Base-by-base conservation (phyloP, 2,797 vertebrate species). In the Tragelaphus eurycerus region DNA sequence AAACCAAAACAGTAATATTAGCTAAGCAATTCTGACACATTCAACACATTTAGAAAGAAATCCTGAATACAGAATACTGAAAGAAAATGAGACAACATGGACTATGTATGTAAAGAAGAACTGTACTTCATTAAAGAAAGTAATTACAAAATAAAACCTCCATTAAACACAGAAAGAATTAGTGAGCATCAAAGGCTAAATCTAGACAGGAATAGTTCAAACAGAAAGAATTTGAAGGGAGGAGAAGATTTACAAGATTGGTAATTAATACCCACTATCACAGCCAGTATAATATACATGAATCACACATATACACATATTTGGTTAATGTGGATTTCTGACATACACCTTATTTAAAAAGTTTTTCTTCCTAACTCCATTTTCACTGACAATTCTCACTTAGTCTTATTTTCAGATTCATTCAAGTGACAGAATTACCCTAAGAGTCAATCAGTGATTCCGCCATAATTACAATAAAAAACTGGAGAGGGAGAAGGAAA, bases 361-460 rank as follows among this genome's bases (percentile, higher is more conserved):
- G 29, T 17, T 96, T 89, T 96, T 79, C 84, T 93, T 81, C 67
- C 67, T 93, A 74, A 95, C 43, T 90, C 60, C 90, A 90, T 93
- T 95, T 76, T 86, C 86, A 96, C 34, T 93, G 83, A 91, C 9
- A 79, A 83, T 84, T 96, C 59, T 92, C 60, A 96, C 6, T 83
- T 96, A 92, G 67, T 96, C 89, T 87, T 87, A 86, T 54, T 62
- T 97, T 93, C 74, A 93, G 34, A 90, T 78, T 97, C 59, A 96
- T 54, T 95, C 81, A 90, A 86, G 12, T 90, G 43, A 90, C 29
- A 95, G 23, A 96, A 96, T 50, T 95, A 86, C 21, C 55, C 50
- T 95, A 90, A 93, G 91, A 91, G 67, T n/a, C 60, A 90, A 95
- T 55, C 55, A 76, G 8, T 79, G 31, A 95, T 95, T 81, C 50